Percentiles rank a stretch among this genome's conserved stretches.
Conservation (phyloP, 1,140 invertebrate species). For the Drosophila ananassae region DNA sequence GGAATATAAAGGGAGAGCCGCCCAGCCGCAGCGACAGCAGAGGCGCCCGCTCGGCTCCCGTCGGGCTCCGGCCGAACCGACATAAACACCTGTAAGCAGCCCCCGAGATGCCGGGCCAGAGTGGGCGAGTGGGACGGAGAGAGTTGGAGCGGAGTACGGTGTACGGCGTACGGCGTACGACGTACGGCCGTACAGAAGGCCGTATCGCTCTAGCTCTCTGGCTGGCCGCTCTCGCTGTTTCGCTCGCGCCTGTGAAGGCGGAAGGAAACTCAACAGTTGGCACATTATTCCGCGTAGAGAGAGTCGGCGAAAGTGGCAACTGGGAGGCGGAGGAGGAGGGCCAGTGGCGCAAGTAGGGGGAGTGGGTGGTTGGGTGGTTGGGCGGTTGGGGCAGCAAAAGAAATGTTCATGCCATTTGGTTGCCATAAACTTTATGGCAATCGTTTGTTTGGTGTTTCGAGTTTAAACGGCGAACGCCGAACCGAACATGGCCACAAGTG, state of each 20-base stretch:
- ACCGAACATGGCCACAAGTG: conserved; percentile 12
- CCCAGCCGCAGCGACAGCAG: conserved; percentile 27
- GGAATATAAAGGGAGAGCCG: conserved; percentile 63
- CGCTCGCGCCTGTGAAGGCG: conserved; percentile 48
- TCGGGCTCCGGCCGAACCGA: conserved; percentile 14
- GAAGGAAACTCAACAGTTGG: conserved; percentile 81
- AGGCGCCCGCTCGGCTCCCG: conserved; percentile 2
- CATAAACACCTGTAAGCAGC: conserved; percentile 76
- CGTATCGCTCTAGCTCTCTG: conserved; percentile 16
- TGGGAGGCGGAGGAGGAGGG: not conserved
- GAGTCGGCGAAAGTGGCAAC: not conserved
- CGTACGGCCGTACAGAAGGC: conserved; percentile 13
- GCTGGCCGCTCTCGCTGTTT: not conserved
- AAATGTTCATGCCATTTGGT: conserved; percentile 39
- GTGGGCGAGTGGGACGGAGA: conserved; percentile 5
- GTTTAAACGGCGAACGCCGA: conserved; percentile 8
- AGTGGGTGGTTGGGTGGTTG: too few relatives aligned
- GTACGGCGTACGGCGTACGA: not conserved
- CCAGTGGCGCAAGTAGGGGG: too few relatives aligned
- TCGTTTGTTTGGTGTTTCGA: conserved; percentile 50
- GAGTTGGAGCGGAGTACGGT: conserved; percentile 1
- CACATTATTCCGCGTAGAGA: conserved; percentile 52
- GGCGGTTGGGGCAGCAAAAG: not conserved
- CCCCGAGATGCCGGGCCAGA: conserved; percentile 43
- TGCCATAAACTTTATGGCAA: conserved; percentile 49